These are phyloP conservation scores for Hoplodrina ambigua DNA, from an alignment of 2,888 invertebrate genomes.

Conservation along the genomic window DNA sequence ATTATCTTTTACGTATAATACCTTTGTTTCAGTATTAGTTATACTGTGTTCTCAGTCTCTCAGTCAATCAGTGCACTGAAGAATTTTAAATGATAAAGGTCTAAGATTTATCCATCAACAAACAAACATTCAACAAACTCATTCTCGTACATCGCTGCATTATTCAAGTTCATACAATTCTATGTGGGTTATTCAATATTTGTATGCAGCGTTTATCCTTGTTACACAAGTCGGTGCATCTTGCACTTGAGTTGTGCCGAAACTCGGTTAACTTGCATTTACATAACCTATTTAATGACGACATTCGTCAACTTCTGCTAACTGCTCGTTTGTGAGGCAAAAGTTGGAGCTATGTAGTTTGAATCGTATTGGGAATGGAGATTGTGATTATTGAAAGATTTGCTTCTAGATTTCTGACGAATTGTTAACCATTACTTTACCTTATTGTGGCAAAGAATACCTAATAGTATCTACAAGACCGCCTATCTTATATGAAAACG, in stretches of 20 bases:
- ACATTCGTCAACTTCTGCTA: slow-evolving; percentile 49
- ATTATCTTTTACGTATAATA: too few relatives aligned
- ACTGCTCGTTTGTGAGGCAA: slow-evolving; percentile 39
- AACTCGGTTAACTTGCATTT: slow-evolving; percentile 68
- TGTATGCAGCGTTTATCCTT: slow-evolving; percentile 48
- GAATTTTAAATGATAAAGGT: background rate
- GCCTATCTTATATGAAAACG: too few relatives aligned
- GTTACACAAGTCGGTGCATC: slow-evolving; percentile 52
- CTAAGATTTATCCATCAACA: background rate
- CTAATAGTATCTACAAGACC: too few relatives aligned
- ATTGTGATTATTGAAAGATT: background rate
- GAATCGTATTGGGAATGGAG: background rate
- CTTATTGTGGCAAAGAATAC: too few relatives aligned
- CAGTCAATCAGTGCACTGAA: background rate
- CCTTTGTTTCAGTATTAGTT: too few relatives aligned
- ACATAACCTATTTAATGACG: slow-evolving; percentile 76
- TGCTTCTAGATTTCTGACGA: too few relatives aligned
- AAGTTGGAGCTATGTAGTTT: slow-evolving; percentile 1
- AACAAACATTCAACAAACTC: background rate
- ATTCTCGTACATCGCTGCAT: background rate
- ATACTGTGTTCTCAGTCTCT: background rate
- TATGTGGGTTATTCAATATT: slow-evolving; percentile 43
- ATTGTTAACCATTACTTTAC: too few relatives aligned
- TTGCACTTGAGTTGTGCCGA: slow-evolving; percentile 35
- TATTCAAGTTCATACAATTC: slow-evolving; percentile 21